These are phyloP conservation scores for Misgurnus mizolepis DNA, from an alignment of 2,113 vertebrate genomes.

Conservation along the genomic window DNA sequence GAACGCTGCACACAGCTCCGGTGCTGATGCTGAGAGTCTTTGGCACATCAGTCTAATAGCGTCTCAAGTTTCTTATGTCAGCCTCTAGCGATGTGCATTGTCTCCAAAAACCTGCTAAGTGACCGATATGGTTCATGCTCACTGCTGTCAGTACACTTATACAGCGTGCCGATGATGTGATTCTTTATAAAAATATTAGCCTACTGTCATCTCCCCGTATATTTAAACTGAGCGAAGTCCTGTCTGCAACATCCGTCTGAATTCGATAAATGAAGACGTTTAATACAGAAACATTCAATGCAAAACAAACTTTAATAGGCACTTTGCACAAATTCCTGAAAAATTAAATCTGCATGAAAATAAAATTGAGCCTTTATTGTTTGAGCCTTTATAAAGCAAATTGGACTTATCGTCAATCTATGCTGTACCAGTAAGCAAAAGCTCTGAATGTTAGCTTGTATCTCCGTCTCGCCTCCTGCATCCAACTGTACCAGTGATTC, in stretches of 20 bases:
- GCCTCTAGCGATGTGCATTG: constrained; percentile 14
- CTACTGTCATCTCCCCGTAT: constrained; percentile 23
- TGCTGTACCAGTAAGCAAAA: constrained; percentile 1
- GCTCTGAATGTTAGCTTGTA: neutral
- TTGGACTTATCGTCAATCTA: neutral
- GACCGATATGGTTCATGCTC: constrained; percentile 17
- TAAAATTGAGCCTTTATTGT: neutral
- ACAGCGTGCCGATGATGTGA: no score
- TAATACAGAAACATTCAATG: neutral
- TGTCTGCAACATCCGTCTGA: neutral
- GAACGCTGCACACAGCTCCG: constrained; percentile 57
- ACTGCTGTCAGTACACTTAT: neutral
- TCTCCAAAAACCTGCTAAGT: constrained; percentile 22
- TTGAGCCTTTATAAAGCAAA: neutral
- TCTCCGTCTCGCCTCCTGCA: constrained; percentile 8
- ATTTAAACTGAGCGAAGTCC: neutral
- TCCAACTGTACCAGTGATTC: neutral
- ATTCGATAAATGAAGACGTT: neutral
- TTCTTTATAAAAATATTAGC: constrained; percentile 9
- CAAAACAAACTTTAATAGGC: no score
- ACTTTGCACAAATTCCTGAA: no score
- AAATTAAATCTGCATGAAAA: neutral
- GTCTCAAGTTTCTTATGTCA: constrained; percentile 37
- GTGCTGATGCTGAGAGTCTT: constrained; percentile 7
- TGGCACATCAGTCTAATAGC: constrained; percentile 20